Evolutionary conservation across 2,113 vertebrate genomes (phyloP), one percentile per base, ranked within the genome.

Genomic region (Gnathonemus longibarbis): DNA sequence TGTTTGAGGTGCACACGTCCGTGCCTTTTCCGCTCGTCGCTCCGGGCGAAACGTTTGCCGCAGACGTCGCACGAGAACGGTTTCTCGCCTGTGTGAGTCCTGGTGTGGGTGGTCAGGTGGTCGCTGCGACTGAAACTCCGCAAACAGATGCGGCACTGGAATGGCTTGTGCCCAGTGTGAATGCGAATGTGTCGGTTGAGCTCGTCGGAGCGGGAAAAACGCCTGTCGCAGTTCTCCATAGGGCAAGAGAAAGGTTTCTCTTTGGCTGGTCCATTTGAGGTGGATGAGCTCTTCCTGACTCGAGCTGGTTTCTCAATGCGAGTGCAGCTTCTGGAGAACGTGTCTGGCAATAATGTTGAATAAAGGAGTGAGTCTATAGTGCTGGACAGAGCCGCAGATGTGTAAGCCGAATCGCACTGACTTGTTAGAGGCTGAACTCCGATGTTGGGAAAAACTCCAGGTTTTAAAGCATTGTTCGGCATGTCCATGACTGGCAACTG

Each of bases 131-230:
- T 99, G 95, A 99, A 99, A 92, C 97, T 99, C 92, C 98, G 95
- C 95, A 99, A 92, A 94, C 98, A 99, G 95, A 99, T 98, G 94
- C 98, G 97, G 94, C 98, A 99, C 95, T 99, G 98, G 95, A 99
- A 99, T 50, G 98, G 98, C 87, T 99, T 99, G 97, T 99, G 98
- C 87, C 98, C 98, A 0, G 98, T 98, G 93, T 99, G 98, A 95
- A 99, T 99, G 70, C 98, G 97, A 91, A 99, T 97, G 96, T 99
- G 98, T 90, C 98, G 92, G 94, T 98, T 99, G 93, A 99, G 97
- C 95, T 99, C 98, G 17, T 99, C 98, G 0, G 98, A 99, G 90
- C 98, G 96, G 4, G 98, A 98, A 88, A 99, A 99, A 94, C 98
- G 98, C 46, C 98, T 95, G 92, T 98, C 94, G 91, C 98, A 99